A percentile compares a stretch with the other conserved stretches of the same genome.
Conservation (phyloP, 2,888 invertebrate genomes). For the Crossocerus cetratus region DNA sequence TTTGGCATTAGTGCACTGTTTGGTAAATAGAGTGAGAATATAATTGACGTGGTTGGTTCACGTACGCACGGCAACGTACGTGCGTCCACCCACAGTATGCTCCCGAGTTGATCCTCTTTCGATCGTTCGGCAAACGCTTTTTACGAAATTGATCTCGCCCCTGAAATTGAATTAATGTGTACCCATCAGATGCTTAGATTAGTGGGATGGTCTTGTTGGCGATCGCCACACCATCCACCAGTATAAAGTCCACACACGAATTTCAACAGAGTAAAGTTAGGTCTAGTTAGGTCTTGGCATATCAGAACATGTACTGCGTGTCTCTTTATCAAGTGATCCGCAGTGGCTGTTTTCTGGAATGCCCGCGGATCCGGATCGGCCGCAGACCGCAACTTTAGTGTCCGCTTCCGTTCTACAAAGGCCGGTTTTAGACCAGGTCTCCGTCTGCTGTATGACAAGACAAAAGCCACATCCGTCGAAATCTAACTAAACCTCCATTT, state of each 20-base stretch:
- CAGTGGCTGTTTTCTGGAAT: background rate
- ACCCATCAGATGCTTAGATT: slow-evolving; percentile 52
- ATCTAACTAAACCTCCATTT: slow-evolving; percentile 37
- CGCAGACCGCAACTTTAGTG: slow-evolving; percentile 34
- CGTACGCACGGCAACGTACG: too few species aligned
- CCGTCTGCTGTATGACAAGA: slow-evolving; percentile 52
- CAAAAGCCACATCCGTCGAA: slow-evolving; percentile 56
- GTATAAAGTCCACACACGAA: slow-evolving; percentile 39
- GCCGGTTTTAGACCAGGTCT: slow-evolving; percentile 22
- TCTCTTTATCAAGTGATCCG: background rate
- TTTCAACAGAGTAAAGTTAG: slow-evolving; percentile 18
- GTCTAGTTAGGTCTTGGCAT: too few species aligned
- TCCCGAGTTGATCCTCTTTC: slow-evolving; percentile 39
- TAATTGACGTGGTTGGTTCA: too few species aligned
- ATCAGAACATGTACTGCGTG: too few species aligned
- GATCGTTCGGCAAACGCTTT: slow-evolving; percentile 62
- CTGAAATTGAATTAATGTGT: slow-evolving; percentile 63
- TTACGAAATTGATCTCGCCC: slow-evolving; percentile 64
- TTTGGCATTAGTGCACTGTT: too few species aligned
- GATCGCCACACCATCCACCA: slow-evolving; percentile 52
- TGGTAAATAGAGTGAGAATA: too few species aligned
- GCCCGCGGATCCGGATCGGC: background rate
- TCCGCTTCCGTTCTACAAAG: slow-evolving; percentile 38
- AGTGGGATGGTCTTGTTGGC: slow-evolving; percentile 56
- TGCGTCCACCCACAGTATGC: too few species aligned